A percentile compares a stretch with the other conserved stretches of the same genome.
phyloP scores from a whole-genome alignment of 2,888 invertebrate genomes.

The Drosophila paucipuncta region DNA sequence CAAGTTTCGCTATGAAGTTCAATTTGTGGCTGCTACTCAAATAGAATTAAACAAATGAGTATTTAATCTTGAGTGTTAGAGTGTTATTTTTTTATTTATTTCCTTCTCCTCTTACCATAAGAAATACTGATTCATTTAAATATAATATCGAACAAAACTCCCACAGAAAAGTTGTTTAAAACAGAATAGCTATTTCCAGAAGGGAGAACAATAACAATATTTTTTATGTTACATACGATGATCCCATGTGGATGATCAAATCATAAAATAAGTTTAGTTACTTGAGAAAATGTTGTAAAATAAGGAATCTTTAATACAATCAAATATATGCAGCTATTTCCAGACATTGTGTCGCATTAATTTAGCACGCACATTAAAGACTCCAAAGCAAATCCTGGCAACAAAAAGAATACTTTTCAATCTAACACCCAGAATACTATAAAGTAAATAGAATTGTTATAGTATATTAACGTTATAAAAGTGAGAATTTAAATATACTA shows the following conservation, averaged over 20 bases:
- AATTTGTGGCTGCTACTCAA: background rate
- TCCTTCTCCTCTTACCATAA: background rate
- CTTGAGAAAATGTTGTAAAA: background rate
- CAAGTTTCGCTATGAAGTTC: background rate
- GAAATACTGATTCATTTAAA: background rate
- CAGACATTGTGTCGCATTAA: background rate
- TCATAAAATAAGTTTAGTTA: background rate
- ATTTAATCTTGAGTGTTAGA: background rate
- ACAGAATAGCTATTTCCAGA: background rate
- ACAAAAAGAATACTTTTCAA: background rate
- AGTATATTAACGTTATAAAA: background rate
- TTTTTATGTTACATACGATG: background rate
- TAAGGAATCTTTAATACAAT: background rate
- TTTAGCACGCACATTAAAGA: background rate
- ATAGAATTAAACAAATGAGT: background rate
- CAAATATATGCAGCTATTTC: background rate
- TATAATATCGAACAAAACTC: background rate
- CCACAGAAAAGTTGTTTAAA: background rate
- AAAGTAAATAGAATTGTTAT: background rate
- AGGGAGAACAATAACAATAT: no score
- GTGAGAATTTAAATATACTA: background rate
- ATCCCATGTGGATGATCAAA: background rate
- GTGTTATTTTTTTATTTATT: no score
- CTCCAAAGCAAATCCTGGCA: background rate
- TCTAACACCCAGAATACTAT: background rate